These are phyloP conservation scores for Ascaphus truei DNA, from an alignment of 2,113 vertebrate genomes.

Conservation along the genomic window DNA sequence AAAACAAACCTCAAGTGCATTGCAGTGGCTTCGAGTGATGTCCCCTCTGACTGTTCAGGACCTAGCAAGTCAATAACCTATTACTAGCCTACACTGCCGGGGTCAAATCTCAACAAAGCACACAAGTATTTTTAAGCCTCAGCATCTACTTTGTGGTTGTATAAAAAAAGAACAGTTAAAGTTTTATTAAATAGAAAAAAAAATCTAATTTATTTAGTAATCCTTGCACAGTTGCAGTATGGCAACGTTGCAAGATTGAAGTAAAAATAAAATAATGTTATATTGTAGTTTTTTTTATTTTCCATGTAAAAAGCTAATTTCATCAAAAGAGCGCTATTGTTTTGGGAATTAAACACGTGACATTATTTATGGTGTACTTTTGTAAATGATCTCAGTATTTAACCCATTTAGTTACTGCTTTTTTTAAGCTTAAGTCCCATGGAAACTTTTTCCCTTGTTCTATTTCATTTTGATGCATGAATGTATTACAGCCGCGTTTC, in stretches of 20 bases:
- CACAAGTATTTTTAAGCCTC: slow-evolving; percentile 53
- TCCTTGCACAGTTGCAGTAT: background rate
- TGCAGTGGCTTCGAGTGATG: slow-evolving; percentile 62
- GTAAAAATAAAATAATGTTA: background rate
- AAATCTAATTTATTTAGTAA: background rate
- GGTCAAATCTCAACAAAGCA: slow-evolving; percentile 61
- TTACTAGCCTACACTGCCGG: slow-evolving; percentile 74
- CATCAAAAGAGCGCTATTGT: too few relatives aligned
- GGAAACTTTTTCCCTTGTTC: too few relatives aligned
- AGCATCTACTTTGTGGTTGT: slow-evolving; percentile 45
- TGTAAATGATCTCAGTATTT: too few relatives aligned
- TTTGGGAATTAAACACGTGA: too few relatives aligned
- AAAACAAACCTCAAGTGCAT: slow-evolving; percentile 74
- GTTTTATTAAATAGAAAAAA: background rate
- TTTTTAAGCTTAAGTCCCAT: too few relatives aligned
- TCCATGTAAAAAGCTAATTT: too few relatives aligned
- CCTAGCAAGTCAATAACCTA: slow-evolving; percentile 79
- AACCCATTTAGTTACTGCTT: too few relatives aligned
- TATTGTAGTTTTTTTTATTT: background rate
- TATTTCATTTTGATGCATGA: too few relatives aligned
- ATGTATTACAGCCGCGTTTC: too few relatives aligned
- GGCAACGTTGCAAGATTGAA: background rate
- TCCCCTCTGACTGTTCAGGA: slow-evolving; percentile 70
- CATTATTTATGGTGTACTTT: too few relatives aligned
- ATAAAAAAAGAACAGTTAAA: slow-evolving; percentile 42